Base-by-base conservation (phyloP, 2,888 invertebrate genomes). In the Venusia cambrica region DNA sequence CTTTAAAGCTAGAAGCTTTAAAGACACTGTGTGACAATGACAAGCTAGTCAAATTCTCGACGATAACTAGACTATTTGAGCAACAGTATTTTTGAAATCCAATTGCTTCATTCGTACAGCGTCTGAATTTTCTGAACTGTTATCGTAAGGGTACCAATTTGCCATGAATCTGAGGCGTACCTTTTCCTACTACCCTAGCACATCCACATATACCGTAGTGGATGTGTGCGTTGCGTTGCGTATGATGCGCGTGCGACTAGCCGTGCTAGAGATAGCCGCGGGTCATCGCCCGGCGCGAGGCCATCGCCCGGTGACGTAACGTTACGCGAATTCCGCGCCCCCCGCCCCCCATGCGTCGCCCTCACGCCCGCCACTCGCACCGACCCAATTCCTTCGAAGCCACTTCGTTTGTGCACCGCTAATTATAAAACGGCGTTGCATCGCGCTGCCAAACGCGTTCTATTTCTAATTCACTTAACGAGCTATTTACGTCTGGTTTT, bases 281-380 rank as follows among this genome's bases (percentile, higher is more conserved):
- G 87, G 85, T 85, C 83, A 73, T 69, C 69, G 84, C 77, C 84
- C 87, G 80, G 48, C 57, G 73, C 72, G 79, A 74, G 85, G 85
- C 76, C 83, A 77, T 74, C 72, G 84, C 64, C 78, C 85, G 77
- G 83, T 87, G 85, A 87, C 87, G 85, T 85, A 87, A 87, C 76
- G 73, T 83, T 81, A 83, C 77, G 85, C 84, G 83, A 80, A 84
- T 83, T 80, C 81, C 80, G 64, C 71, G 64, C 62, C 51, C 58
- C 58, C 65, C 59, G 55, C 53, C 49, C 58, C 58, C 65, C 59
- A 54, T 53, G 49, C 58, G 30, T 62, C 51, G 46, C 48, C 43
- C 54, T 51, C 53, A 55, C 53, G 41, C 54, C 61, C 54, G 56
- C 53, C 51, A 59, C 67, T 56, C 69, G 61, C 69, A 61, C 54